A percentile compares a stretch with the other conserved stretches of the same genome.
Conservation (phyloP, 2,888 invertebrate species). For the Drosophila flavopinicola region DNA sequence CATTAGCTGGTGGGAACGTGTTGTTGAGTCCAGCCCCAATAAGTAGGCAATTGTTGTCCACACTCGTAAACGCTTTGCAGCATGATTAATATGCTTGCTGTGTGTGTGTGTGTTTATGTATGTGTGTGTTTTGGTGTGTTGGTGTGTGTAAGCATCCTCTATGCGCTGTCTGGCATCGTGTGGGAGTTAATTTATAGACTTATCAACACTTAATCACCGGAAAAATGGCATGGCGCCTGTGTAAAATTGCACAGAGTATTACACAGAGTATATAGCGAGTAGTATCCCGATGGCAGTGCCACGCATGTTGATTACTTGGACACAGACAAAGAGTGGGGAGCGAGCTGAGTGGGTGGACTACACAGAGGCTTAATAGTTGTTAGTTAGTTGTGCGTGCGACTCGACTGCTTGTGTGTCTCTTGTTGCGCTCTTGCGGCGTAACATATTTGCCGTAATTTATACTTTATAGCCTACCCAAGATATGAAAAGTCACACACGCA, state of each 20-base stretch:
- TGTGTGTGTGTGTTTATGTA: constrained; percentile 1
- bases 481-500: constrained; percentile 71
- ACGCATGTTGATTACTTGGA: constrained; percentile 74
- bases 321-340: constrained; percentile 1
- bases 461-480: constrained; percentile 76
- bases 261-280: constrained; percentile 13
- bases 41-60: constrained; percentile 59
- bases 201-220: constrained; percentile 81
- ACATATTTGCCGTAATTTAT: constrained; percentile 78
- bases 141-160: constrained; percentile 6
- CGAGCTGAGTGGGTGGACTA: background rate
- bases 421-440: constrained; percentile 35
- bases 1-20: constrained; percentile 36
- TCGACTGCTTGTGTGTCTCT: constrained; percentile 19
- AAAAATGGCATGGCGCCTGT: constrained; percentile 67
- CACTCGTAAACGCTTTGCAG: constrained; percentile 53
- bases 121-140: background rate
- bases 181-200: constrained; percentile 75
- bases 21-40: constrained; percentile 30
- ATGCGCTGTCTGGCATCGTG: constrained; percentile 57
- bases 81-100: constrained; percentile 66
- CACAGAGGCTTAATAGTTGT: constrained; percentile 75
- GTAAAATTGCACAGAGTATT: constrained; percentile 62
- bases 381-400: constrained; percentile 77
- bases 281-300: constrained; percentile 47